Evolutionary conservation across 2,888 invertebrate genomes (phyloP).

Genomic region (Quadroppia sp.): DNA sequence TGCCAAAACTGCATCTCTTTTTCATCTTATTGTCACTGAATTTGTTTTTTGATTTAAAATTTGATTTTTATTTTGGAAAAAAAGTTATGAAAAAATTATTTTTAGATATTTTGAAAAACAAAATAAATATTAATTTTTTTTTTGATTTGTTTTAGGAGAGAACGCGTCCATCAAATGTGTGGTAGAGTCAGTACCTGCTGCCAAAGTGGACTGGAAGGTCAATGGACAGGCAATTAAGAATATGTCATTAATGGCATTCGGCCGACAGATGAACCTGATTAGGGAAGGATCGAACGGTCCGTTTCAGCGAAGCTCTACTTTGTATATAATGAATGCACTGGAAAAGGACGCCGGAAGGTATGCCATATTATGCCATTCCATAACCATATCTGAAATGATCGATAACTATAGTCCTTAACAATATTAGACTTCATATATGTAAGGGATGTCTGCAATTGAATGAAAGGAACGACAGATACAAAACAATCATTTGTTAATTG

Average conservation of each 20-base stretch:
- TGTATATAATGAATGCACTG: conserved; percentile 48
- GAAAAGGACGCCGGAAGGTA: conserved; percentile 48
- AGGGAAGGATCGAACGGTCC: conserved; percentile 45
- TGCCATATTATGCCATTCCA: conserved; percentile 36
- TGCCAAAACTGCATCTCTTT: too few species aligned
- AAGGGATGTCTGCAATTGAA: not conserved
- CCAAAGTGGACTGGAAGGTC: conserved; percentile 47
- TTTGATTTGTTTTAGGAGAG: conserved; percentile 45
- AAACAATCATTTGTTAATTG: not conserved
- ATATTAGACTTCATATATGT: not conserved
- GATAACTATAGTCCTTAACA: not conserved
- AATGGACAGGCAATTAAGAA: conserved; percentile 47
- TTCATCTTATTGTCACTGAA: too few species aligned
- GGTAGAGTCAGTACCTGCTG: conserved; percentile 46
- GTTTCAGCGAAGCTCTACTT: conserved; percentile 46
- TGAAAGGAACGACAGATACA: not conserved
- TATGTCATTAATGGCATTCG: conserved; percentile 48
- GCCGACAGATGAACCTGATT: conserved; percentile 48
- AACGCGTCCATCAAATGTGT: conserved; percentile 48
- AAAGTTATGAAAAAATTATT: too few species aligned
- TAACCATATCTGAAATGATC: not conserved
- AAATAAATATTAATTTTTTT: too few species aligned
- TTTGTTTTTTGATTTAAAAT: too few species aligned
- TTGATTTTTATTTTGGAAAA: too few species aligned
- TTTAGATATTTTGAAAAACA: too few species aligned